These are phyloP conservation scores for Dasypogon diadema DNA, from an alignment of 2,888 invertebrate genomes.

Conservation along the genomic window DNA sequence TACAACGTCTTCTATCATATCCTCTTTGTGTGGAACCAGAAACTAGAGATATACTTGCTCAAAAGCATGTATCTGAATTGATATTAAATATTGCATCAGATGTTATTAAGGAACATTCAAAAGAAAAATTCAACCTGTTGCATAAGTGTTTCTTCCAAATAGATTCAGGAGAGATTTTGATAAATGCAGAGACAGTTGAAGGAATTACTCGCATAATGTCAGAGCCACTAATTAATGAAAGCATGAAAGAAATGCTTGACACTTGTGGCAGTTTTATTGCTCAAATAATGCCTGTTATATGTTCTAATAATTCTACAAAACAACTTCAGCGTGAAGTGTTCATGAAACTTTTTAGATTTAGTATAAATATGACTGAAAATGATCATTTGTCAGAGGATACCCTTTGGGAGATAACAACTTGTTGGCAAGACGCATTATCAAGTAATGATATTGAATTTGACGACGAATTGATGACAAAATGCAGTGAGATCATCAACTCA, in stretches of 20 bases:
- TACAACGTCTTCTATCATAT: conserved; percentile 66
- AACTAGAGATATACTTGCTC: conserved; percentile 62
- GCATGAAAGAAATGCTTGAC: conserved; percentile 65
- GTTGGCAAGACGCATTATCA: conserved; percentile 72
- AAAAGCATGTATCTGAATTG: conserved; percentile 60
- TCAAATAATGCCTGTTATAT: conserved; percentile 70
- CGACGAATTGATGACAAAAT: conserved; percentile 59
- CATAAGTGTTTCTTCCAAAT: conserved; percentile 68
- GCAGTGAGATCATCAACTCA: conserved; percentile 60
- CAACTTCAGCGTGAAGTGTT: conserved; percentile 68
- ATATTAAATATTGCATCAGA: conserved; percentile 62
- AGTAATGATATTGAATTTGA: conserved; percentile 64
- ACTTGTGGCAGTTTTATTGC: conserved; percentile 71
- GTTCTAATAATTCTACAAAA: conserved; percentile 68
- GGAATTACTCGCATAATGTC: conserved; percentile 63
- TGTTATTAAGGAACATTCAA: conserved; percentile 61
- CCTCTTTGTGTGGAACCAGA: conserved; percentile 65
- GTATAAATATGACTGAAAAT: conserved; percentile 65
- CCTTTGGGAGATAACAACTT: conserved; percentile 71
- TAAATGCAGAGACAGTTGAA: conserved; percentile 63
- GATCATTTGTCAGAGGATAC: conserved; percentile 69
- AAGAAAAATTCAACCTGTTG: conserved; percentile 64
- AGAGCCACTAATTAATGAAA: conserved; percentile 59
- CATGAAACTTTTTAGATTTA: conserved; percentile 69
- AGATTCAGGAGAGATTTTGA: conserved; percentile 65